Evolutionary conservation across 2,888 invertebrate genomes (phyloP), one percentile per base, ranked within the genome.

Genomic region (Fragum fragum): DNA sequence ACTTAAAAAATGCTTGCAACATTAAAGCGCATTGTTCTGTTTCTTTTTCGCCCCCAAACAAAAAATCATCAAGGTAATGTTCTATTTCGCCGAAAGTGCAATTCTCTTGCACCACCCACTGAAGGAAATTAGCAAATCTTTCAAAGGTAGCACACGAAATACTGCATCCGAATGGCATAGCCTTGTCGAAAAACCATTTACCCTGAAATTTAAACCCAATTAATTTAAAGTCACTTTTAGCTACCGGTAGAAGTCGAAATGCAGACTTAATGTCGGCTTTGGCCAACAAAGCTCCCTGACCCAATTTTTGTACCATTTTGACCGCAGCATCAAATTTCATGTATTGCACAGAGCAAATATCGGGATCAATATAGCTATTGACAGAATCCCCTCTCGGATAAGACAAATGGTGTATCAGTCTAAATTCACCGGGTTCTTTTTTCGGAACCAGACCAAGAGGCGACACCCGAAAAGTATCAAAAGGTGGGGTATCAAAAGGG

Each of bases 241-340:
- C 28, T 26, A 68, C 74, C 21, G 74, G n/a, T n/a, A n/a, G n/a
- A n/a, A n/a, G n/a, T n/a, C n/a, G n/a, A n/a, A n/a, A n/a, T n/a
- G n/a, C n/a, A n/a, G n/a, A 68, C 47, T 74, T 74, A 1, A 74
- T 68, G 32, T 74, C 74, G 3, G 63, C 74, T 21, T 74, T 74
- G 18, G 74, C 74, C 18, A 74, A 66, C 18, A 74, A 52, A 23
- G 74, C 70, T 1, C 76, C 76, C 18, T 32, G 1, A 18, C 76
- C 76, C 53, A 69, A 32, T 23, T 14, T 11, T 39, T 73, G 73
- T 11, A 74, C 53, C 66, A 66, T 66, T 14, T 66, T 16, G 6
- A 74, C 66, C 16, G 74, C 97, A 0, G 98, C 98, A 0, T 98
- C 96, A 71, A 71, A 71, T 53, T 39, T 53, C 29, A 47, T 71